Conservation (phyloP, 2,888 invertebrate species). For the Cerastoderma edule region DNA sequence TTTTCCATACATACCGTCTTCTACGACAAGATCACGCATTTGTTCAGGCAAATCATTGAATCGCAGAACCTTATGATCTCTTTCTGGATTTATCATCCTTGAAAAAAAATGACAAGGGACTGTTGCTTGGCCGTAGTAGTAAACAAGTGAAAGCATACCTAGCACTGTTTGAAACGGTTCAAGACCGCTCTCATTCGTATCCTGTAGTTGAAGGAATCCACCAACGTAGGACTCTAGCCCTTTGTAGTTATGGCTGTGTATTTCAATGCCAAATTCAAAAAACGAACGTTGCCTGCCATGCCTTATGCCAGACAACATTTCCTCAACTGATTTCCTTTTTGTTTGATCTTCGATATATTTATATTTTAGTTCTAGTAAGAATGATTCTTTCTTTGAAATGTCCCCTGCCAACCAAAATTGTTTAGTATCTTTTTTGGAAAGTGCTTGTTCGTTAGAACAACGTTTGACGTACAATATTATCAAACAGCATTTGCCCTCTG, state of each 20-base stretch:
- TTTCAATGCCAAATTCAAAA: constrained; percentile 62
- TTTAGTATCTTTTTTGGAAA: not conserved
- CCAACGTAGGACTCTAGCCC: constrained; percentile 55
- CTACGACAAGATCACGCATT: constrained; percentile 51
- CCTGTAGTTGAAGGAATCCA: constrained; percentile 41
- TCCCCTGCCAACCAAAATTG: not conserved
- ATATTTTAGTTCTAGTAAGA: constrained; percentile 9
- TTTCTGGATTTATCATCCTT: constrained; percentile 10
- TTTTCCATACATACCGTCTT: constrained; percentile 38
- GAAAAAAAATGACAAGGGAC: constrained; percentile 57
- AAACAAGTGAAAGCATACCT: constrained; percentile 44
- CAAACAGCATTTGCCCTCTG: constrained; percentile 28
- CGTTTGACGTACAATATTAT: constrained; percentile 60
- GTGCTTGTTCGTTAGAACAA: too few species aligned
- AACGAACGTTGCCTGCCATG: constrained; percentile 25
- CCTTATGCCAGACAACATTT: constrained; percentile 26
- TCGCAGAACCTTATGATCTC: constrained; percentile 15
- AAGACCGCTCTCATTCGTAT: not conserved
- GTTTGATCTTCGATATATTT: not conserved
- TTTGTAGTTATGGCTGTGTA: constrained; percentile 51
- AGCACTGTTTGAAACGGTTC: constrained; percentile 40
- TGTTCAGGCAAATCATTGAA: constrained; percentile 52
- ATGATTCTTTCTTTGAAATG: constrained; percentile 41
- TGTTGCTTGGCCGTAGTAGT: constrained; percentile 55
- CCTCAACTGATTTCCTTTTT: constrained; percentile 4